Percentiles rank a stretch among this genome's conserved stretches.
These are phyloP conservation scores for Diploscapter pachys DNA, from an alignment of 1,140 invertebrate species.

Conservation along the genomic window DNA sequence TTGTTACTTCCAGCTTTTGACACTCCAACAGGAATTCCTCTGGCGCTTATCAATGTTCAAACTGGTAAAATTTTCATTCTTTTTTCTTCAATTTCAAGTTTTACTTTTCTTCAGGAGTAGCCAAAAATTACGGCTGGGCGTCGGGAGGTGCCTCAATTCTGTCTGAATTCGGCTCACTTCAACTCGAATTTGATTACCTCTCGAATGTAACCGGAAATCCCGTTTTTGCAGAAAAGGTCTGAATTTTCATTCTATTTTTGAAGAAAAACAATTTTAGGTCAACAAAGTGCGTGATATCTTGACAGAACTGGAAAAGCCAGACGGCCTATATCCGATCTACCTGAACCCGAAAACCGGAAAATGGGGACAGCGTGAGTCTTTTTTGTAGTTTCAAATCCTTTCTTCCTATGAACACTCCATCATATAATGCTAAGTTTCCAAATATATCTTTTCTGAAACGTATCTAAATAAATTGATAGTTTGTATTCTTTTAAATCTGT, in stretches of 20 bases:
- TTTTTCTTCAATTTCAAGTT: neutral
- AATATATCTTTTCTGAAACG: no score
- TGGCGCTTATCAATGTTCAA: conserved; percentile 83
- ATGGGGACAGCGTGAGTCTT: conserved; percentile 91
- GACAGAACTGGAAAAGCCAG: conserved; percentile 79
- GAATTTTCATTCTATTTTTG: no score
- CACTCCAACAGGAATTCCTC: conserved; percentile 93
- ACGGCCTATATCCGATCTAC: conserved; percentile 94
- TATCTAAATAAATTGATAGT: no score
- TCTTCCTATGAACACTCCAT: no score
- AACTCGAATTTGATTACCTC: conserved; percentile 91
- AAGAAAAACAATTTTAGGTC: neutral
- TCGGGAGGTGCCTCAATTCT: conserved; percentile 91
- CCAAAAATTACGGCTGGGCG: conserved; percentile 93
- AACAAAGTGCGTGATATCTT: conserved; percentile 72
- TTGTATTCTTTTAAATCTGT: no score
- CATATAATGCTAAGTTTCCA: no score
- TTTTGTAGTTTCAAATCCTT: neutral
- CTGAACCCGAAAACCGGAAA: conserved; percentile 89
- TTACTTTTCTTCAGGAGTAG: conserved; percentile 10
- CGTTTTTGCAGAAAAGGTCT: conserved; percentile 77
- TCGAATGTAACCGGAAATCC: conserved; percentile 88
- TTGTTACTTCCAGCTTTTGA: conserved; percentile 93
- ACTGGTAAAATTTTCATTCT: conserved; percentile 67
- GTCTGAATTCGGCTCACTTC: conserved; percentile 92